phyloP scores from a whole-genome alignment of 2,797 vertebrate genomes.

The Acanthopagrus latus region DNA sequence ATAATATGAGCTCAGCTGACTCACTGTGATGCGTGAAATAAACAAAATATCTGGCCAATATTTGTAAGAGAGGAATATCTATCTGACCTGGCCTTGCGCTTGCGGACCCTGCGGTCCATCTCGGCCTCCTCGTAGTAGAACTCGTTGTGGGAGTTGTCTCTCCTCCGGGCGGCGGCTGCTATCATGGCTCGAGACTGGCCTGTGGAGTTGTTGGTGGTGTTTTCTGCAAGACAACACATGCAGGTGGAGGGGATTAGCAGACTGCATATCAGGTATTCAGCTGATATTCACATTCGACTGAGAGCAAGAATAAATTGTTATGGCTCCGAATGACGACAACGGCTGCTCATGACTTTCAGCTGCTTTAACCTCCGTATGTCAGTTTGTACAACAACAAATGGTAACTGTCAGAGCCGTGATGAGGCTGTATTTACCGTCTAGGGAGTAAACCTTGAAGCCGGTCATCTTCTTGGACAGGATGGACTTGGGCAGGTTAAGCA shows the following conservation, averaged over 20 bases:
- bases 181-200: constrained; percentile 93
- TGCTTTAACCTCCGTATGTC: background rate
- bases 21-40: no score
- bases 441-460: constrained; percentile 97
- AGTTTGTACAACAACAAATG: background rate
- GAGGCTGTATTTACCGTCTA: constrained; percentile 80
- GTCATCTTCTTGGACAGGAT: constrained; percentile 98
- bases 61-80: accelerated
- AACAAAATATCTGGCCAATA: background rate
- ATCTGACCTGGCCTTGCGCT: constrained; percentile 91
- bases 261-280: constrained; percentile 22
- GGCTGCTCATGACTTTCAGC: background rate
- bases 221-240: constrained; percentile 81
- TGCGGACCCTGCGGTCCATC: constrained; percentile 91
- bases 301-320: background rate
- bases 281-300: background rate
- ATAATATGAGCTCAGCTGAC: no score
- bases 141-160: constrained; percentile 95
- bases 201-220: constrained; percentile 90
- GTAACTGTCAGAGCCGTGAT: background rate
- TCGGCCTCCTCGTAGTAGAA: constrained; percentile 95
- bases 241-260: background rate
- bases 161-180: constrained; percentile 89
- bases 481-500: constrained; percentile 96
- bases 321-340: no score